Percentiles rank a stretch among this genome's conserved stretches.
Evolutionary conservation across 2,797 vertebrate genomes (phyloP).

Genomic region (Myoxocephalus aenaeus): DNA sequence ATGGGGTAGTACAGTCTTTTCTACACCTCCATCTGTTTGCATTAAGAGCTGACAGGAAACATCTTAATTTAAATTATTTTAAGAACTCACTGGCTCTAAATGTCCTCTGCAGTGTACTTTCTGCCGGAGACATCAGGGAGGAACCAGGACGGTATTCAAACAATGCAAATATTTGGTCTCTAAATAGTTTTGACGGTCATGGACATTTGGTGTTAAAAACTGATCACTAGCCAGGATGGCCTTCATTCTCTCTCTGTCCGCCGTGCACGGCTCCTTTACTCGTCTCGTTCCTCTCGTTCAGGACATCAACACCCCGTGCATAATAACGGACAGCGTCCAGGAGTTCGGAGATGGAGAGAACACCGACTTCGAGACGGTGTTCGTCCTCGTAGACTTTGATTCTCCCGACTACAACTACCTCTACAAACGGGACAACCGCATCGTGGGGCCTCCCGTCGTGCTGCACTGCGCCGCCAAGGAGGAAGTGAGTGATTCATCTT

Average conservation of each 20-base stretch:
- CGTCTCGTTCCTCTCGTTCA: conserved; percentile 60
- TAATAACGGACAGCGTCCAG: conserved; percentile 87
- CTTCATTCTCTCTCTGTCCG: background rate
- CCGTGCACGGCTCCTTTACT: background rate
- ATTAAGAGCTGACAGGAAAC: background rate
- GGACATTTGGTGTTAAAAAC: background rate
- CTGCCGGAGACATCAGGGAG: background rate
- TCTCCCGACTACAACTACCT: conserved; percentile 87
- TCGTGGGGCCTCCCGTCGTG: conserved; percentile 93
- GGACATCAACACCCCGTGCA: conserved; percentile 90
- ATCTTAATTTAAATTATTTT: background rate
- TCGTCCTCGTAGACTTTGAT: conserved; percentile 91
- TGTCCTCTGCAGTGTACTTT: background rate
- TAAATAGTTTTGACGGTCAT: background rate
- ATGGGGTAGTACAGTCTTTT: background rate
- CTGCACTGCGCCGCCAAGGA: conserved; percentile 89
- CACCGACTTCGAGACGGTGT: conserved; percentile 91
- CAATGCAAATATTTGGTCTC: background rate
- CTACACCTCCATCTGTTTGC: background rate
- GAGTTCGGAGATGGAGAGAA: conserved; percentile 89
- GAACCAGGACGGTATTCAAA: background rate
- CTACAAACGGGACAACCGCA: conserved; percentile 90
- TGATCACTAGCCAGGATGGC: conserved; percentile 11
- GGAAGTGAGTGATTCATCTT: conserved; percentile 83
- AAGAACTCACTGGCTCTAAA: background rate